Evolutionary conservation across 2,797 vertebrate species (phyloP), one percentile per base, ranked within the genome.

Genomic region (Menidia menidia): DNA sequence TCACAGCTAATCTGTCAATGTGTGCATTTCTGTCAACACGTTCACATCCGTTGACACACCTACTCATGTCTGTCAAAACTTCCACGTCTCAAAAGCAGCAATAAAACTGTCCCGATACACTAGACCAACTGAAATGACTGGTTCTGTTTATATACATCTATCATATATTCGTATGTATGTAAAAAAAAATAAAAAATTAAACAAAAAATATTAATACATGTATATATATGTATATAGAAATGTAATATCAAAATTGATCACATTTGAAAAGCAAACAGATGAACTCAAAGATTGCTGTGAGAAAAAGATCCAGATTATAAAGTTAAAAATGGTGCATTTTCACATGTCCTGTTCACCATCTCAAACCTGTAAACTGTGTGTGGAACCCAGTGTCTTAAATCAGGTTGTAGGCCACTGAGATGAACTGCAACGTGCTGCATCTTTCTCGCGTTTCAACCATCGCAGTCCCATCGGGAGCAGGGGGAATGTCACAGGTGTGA

Each of bases 391-490:
- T 47, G 53, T 63, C 50, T 77, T 66, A 71, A 77, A 83, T 83
- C 67, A 66, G 75, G 80, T 73, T 53, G 60, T 62, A 60, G 60
- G 43, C n/a, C 3, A 1, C 66, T 52, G 62, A 66, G 64, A 59
- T 78, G 57, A 58, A 62, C 52, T 59, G 78, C 73, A 76, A 56
- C 67, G 58, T 62, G 71, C 66, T 70, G 62, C 48, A 56, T 64
- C 69, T 43, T 62, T 35, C 51, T 73, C 7, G 51, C 60, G 72
- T 81, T 81, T 87, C 52, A 71, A 33, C 58, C 18, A 13, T 69
- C 5, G 64, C 72, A 77, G 79, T 84, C 72, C 56, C 54, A 64
- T 77, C 74, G 72, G 75, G 75, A 74, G 68, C 41, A 55, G 61
- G 45, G 72, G 65, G 68, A 71, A 71, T 31, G 19, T 53, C 66